Evolutionary conservation across 1,140 invertebrate genomes (phyloP), one percentile per base, ranked within the genome.

Genomic region (Drosophila auraria): DNA sequence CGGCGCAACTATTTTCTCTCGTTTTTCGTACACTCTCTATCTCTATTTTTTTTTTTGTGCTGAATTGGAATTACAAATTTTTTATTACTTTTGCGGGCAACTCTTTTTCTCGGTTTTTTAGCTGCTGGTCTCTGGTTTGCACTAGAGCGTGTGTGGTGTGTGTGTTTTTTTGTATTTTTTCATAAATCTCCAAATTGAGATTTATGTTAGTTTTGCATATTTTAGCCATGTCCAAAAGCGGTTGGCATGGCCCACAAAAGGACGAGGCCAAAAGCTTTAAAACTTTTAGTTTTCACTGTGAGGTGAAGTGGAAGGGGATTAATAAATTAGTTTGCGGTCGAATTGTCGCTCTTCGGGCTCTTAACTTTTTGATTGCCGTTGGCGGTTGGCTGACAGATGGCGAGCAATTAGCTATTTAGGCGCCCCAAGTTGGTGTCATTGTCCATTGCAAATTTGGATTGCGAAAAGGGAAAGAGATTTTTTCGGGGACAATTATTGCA

Each of bases 131-230:
- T 51, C 33, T 63, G n/a, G 51, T 49, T 62, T 59, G 23, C 65
- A 36, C 63, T 42, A 53, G 50, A 23, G 30, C 54, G 63, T 58
- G 63, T 45, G 53, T 86, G 66, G 66, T 56, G 60, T 40, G 42
- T 62, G 57, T 60, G 20, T 56, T 66, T 74, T 86, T 11, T 9
- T 20, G 20, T 20, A 20, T 56, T 66, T 77, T 89, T 90, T 90
- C 87, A 90, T 90, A 90, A 90, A 90, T 90, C 86, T 90, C 82
- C 81, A 90, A 90, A 90, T 90, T 90, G 86, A 90, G 86, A 90
- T 90, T 90, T 90, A 90, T 90, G 87, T 77, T 91, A 89, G 86
- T 89, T 90, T 91, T 90, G 86, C 87, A 90, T 90, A 90, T 90
- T 90, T 90, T 86, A 91, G 82, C 87, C 87, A 90, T 86, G 87